These are phyloP conservation scores for Stylophora pistillata DNA, from an alignment of 64 coral and sea anemone species.

Conservation along the genomic window DNA sequence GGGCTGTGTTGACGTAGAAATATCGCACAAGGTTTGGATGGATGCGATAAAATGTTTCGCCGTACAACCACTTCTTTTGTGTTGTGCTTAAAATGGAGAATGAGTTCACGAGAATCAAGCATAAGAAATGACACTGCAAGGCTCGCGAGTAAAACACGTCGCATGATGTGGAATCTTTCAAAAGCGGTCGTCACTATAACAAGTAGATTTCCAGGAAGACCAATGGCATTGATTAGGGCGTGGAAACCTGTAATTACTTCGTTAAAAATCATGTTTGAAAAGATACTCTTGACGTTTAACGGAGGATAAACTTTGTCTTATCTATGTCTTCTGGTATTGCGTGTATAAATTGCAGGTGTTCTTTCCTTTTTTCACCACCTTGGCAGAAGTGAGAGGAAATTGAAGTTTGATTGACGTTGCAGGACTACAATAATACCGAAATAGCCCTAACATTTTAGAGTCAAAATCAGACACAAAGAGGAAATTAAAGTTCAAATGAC, in stretches of 20 bases:
- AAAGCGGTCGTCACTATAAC: neutral
- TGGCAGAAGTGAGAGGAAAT: too few species aligned
- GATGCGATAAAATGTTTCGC: neutral
- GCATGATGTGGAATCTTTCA: neutral
- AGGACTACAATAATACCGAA: too few species aligned
- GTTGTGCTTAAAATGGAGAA: neutral
- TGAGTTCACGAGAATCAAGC: neutral
- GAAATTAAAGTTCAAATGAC: too few species aligned
- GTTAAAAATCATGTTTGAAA: neutral
- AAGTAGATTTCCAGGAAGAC: neutral
- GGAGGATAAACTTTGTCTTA: neutral
- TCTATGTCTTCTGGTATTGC: too few species aligned
- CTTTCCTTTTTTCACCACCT: too few species aligned
- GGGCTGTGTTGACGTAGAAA: neutral
- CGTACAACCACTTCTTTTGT: neutral
- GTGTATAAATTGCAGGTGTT: too few species aligned
- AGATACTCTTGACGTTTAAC: neutral
- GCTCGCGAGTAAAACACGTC: neutral
- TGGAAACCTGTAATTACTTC: neutral
- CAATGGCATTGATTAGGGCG: neutral
- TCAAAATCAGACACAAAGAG: too few species aligned
- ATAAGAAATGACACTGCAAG: neutral
- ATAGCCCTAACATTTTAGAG: too few species aligned
- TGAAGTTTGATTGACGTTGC: too few species aligned
- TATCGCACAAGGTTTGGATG: neutral